phyloP scores from a whole-genome alignment of 1,140 invertebrate genomes.

The Drosophila lini region DNA sequence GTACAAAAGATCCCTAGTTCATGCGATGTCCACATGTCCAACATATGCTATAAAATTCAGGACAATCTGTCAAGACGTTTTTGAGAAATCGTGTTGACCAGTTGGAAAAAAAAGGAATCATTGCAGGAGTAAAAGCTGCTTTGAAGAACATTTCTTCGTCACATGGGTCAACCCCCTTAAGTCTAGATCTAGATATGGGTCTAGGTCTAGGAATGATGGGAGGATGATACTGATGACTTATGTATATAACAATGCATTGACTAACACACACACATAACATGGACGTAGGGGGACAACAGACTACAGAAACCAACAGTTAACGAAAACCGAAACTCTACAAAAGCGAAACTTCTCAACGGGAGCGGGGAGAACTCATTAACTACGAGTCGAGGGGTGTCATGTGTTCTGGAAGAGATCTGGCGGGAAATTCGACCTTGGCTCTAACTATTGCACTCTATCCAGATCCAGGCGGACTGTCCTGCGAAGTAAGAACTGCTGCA shows the following conservation, averaged over 20 bases:
- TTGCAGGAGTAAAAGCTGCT: too few species aligned
- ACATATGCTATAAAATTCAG: too few species aligned
- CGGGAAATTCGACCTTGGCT: slow-evolving; percentile 30
- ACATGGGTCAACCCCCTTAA: too few species aligned
- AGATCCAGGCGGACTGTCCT: slow-evolving; percentile 2
- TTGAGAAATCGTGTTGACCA: too few species aligned
- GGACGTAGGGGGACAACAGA: slow-evolving; percentile 23
- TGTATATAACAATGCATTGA: slow-evolving; percentile 45
- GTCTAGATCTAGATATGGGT: slow-evolving; percentile 9
- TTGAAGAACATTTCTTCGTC: too few species aligned
- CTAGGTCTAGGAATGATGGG: slow-evolving; percentile 5
- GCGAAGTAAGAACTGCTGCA: neutral
- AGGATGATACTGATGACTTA: slow-evolving; percentile 19
- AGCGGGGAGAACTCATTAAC: slow-evolving; percentile 29
- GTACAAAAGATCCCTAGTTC: too few species aligned
- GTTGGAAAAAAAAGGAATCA: too few species aligned
- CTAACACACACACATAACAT: slow-evolving; percentile 35
- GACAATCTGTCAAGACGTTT: too few species aligned
- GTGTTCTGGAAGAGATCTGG: slow-evolving; percentile 37
- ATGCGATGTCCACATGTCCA: too few species aligned
- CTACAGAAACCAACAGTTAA: slow-evolving; percentile 43
- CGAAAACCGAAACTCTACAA: slow-evolving; percentile 41
- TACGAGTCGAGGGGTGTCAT: slow-evolving; percentile 33
- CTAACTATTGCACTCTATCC: slow-evolving; percentile 25
- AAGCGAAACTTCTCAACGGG: slow-evolving; percentile 39